phyloP scores from a whole-genome alignment of 2,888 invertebrate species.

The Drosophila greeni region DNA sequence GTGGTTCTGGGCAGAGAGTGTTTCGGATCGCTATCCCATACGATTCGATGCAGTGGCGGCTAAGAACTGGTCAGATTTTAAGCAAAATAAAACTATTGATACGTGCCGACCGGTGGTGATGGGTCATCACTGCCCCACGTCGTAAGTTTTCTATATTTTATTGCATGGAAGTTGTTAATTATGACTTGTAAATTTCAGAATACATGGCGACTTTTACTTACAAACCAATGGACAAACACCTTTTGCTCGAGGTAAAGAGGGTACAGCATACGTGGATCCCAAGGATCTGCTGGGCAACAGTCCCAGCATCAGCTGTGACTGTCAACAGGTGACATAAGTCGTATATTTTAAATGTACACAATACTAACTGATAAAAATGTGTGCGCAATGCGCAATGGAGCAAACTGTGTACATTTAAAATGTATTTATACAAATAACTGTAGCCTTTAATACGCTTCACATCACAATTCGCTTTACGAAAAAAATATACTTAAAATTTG shows the following conservation, averaged over 20 bases:
- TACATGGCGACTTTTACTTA: slow-evolving; percentile 76
- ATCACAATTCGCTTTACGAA: slow-evolving; percentile 5
- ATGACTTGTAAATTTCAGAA: slow-evolving; percentile 50
- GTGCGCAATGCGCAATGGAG: not conserved
- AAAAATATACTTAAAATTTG: slow-evolving; percentile 25
- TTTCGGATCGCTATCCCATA: slow-evolving; percentile 67
- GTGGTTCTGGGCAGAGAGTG: slow-evolving; percentile 83
- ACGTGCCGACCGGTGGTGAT: slow-evolving; percentile 64
- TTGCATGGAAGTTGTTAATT: not conserved
- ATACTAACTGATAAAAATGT: not conserved
- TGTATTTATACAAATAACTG: slow-evolving; percentile 10
- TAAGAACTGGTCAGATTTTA: slow-evolving; percentile 81
- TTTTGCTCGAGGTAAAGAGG: slow-evolving; percentile 74
- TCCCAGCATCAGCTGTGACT: slow-evolving; percentile 44
- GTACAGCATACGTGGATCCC: slow-evolving; percentile 69
- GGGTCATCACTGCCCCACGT: slow-evolving; percentile 76
- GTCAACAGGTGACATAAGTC: slow-evolving; percentile 19
- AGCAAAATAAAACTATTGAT: slow-evolving; percentile 71
- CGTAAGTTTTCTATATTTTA: slow-evolving; percentile 49
- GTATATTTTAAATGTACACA: not conserved
- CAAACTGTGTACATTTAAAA: slow-evolving; percentile 13
- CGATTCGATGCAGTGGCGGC: slow-evolving; percentile 81
- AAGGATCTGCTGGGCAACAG: slow-evolving; percentile 64
- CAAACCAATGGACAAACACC: slow-evolving; percentile 77
- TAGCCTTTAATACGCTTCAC: slow-evolving; percentile 7